Base-by-base conservation (phyloP, 2,113 vertebrate species). In the Halichoeres trimaculatus region DNA sequence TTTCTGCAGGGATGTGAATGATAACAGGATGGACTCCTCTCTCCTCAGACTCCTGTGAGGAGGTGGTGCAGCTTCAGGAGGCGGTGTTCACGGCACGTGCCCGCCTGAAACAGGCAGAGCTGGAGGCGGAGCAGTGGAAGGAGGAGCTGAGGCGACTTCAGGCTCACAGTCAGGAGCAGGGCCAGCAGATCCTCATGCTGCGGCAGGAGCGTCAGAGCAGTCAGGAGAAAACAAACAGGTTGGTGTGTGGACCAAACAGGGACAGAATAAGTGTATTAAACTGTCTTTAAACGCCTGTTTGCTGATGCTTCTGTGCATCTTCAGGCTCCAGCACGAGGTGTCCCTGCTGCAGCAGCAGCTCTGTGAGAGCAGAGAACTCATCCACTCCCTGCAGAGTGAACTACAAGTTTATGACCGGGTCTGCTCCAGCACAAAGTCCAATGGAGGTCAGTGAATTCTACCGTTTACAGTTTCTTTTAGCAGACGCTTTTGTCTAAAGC, bases 261-360 rank as follows among this genome's bases (percentile, higher is more conserved):
- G 8, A 54, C 19, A 35, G 41, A 61, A 3, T 20, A 12, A 1
- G 1, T 26, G 54, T 19, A 43, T 8, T 19, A n/a, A n/a, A 13
- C 1, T 45, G 17, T 19, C 40, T 38, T 38, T 19, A 1, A 2
- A 5, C 35, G 20, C 34, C n/a, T 67, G 24, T 47, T 36, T 3
- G 17, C 47, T 34, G 23, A 43, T 10, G 2, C 59, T 4, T 57
- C 5, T 67, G 24, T 77, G 59, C 23, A 0, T 85, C 58, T 50
- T 34, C 87, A 99, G 97, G 88, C 91, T 97, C 57, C 95, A 96
- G 72, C 95, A 95, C 34, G 95, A 95, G 1, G 92, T 94, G 80
- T 93, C 88, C 0, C 91, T 97, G 10, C 93, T 98, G 68, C 96
- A 96, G 85, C 96, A 97, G 78, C 96, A 98, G 92, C 88, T 95